A percentile compares a stretch with the other conserved stretches of the same genome.
phyloP scores from a whole-genome alignment of 2,888 invertebrate species.

The Parnassius mnemosyne region DNA sequence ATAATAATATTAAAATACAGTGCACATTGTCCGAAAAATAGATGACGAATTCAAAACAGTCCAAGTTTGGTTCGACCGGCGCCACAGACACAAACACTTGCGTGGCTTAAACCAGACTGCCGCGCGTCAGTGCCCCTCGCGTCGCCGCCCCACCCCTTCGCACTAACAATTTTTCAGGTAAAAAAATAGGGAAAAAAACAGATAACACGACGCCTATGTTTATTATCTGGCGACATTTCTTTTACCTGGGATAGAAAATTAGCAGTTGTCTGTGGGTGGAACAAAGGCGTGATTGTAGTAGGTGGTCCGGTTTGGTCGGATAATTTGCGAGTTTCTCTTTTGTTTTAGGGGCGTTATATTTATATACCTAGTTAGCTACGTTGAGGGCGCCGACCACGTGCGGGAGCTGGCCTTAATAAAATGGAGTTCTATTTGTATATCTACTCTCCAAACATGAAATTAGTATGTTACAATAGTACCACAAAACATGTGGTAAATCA shows the following conservation, averaged over 20 bases:
- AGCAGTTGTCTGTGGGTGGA: conserved; percentile 37
- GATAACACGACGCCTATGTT: conserved; percentile 44
- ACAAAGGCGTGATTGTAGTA: conserved; percentile 36
- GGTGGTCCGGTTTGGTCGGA: conserved; percentile 38
- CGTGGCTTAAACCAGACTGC: conserved; percentile 62
- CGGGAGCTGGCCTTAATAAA: conserved; percentile 24
- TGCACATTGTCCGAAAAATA: conserved; percentile 29
- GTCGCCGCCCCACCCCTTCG: conserved; percentile 52
- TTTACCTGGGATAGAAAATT: conserved; percentile 37
- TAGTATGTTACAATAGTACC: too few relatives aligned
- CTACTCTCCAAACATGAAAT: too few relatives aligned
- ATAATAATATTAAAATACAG: conserved; percentile 27
- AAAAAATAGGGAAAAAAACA: conserved; percentile 49
- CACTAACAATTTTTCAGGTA: conserved; percentile 60
- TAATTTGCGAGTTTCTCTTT: conserved; percentile 31
- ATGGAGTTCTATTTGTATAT: too few relatives aligned
- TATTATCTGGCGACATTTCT: conserved; percentile 49
- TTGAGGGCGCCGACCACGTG: conserved; percentile 17
- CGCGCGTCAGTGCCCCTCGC: conserved; percentile 59
- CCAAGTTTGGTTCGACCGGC: conserved; percentile 33
- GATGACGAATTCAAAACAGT: conserved; percentile 32
- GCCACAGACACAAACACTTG: conserved; percentile 45
- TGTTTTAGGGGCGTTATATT: conserved; percentile 39
- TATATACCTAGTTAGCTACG: conserved; percentile 21
- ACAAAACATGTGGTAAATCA: too few relatives aligned